These are phyloP conservation scores for Nibea coibor DNA, from an alignment of 2,113 vertebrate species.

Conservation along the genomic window DNA sequence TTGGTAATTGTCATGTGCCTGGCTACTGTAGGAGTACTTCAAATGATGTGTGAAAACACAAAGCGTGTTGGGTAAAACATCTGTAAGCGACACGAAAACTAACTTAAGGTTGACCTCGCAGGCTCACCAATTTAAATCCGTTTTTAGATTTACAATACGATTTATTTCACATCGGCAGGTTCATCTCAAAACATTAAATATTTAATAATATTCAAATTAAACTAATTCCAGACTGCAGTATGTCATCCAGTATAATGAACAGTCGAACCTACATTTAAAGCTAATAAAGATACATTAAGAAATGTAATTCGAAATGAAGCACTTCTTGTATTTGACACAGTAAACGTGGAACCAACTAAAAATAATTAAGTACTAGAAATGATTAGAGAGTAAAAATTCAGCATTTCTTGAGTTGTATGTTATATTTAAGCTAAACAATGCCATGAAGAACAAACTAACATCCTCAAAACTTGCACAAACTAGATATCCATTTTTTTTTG, in stretches of 20 bases:
- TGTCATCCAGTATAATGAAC: not conserved
- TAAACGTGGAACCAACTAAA: not conserved
- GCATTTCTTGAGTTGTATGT: not conserved
- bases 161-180: not conserved
- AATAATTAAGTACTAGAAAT: not conserved
- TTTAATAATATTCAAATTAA: not conserved
- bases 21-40: slow-evolving; percentile 60
- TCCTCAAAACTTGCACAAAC: not conserved
- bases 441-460: not conserved
- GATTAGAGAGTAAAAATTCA: not conserved
- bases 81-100: not conserved
- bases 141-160: not conserved
- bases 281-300: not conserved
- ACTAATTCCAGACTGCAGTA: not conserved
- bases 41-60: slow-evolving; percentile 35
- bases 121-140: not conserved
- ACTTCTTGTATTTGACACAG: not conserved
- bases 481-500: not conserved
- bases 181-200: not conserved
- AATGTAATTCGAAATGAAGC: not conserved
- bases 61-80: not conserved
- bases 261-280: not conserved
- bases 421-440: not conserved
- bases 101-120: not conserved
- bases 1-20: slow-evolving; percentile 16